Percentiles rank a stretch among this genome's conserved stretches.
Evolutionary conservation across 1,140 invertebrate species (phyloP).

Genomic region (Cherax quadricarinatus): DNA sequence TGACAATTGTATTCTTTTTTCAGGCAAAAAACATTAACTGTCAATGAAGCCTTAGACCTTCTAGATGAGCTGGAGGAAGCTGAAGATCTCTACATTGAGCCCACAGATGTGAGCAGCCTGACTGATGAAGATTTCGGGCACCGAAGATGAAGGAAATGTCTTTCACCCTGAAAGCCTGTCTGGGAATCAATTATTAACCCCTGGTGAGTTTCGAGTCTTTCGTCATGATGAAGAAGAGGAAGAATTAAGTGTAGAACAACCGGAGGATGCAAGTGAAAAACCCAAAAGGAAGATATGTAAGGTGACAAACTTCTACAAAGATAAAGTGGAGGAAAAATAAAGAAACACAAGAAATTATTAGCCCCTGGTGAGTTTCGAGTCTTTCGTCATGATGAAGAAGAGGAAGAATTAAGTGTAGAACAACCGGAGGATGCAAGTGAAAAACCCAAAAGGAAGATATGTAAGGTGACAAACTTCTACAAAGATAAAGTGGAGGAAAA

Average conservation of each 20-base stretch:
- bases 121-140: constrained; percentile 34
- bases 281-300: constrained; percentile 11
- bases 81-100: too few species aligned
- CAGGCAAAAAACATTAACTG: constrained; percentile 7
- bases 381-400: constrained; percentile 17
- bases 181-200: constrained; percentile 29
- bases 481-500: not conserved
- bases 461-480: constrained; percentile 26
- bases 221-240: constrained; percentile 10
- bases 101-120: too few species aligned
- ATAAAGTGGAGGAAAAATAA: not conserved
- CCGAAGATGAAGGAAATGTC: constrained; percentile 16
- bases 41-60: constrained; percentile 40
- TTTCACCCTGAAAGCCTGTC: constrained; percentile 2
- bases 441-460: not conserved
- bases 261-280: not conserved
- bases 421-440: not conserved
- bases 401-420: constrained; percentile 26
- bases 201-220: constrained; percentile 26
- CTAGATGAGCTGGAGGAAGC: too few species aligned
- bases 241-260: constrained; percentile 19
- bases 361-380: constrained; percentile 29
- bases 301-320: constrained; percentile 1
- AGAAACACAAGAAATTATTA: too few species aligned
- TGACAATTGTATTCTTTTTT: constrained; percentile 19